Evolutionary conservation across 2,888 invertebrate genomes (phyloP).

Genomic region (Eupithecia exiguata): DNA sequence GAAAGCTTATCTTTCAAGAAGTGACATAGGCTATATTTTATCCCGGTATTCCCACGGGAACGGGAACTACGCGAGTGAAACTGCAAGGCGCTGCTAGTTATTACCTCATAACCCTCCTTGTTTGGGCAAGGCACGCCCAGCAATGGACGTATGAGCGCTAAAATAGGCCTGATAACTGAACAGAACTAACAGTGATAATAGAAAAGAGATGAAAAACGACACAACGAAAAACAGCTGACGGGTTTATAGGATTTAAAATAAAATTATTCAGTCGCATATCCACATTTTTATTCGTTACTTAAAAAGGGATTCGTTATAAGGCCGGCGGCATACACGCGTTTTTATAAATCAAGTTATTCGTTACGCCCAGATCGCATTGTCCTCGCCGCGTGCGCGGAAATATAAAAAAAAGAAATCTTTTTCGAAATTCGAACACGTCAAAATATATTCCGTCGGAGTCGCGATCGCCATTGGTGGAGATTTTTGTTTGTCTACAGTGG

Average conservation of each 20-base stretch:
- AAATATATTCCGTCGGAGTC: constrained; percentile 69
- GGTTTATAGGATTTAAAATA: neutral
- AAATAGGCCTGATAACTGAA: too few species aligned
- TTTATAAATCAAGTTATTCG: constrained; percentile 79
- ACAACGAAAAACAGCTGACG: too few species aligned
- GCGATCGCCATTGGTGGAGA: constrained; percentile 63
- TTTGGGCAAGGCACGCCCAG: too few species aligned
- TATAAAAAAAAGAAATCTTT: constrained; percentile 57
- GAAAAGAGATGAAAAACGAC: too few species aligned
- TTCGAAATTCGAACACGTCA: constrained; percentile 72
- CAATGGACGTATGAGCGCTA: too few species aligned
- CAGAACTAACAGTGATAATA: too few species aligned
- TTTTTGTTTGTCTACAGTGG: constrained; percentile 49
- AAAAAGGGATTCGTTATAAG: constrained; percentile 46
- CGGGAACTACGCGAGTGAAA: too few species aligned
- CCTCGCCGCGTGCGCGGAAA: constrained; percentile 65
- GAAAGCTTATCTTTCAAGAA: too few species aligned
- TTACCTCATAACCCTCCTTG: too few species aligned
- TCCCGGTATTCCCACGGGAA: too few species aligned
- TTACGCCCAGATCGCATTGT: constrained; percentile 76
- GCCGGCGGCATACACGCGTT: constrained; percentile 64
- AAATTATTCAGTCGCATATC: constrained; percentile 13
- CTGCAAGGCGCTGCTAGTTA: too few species aligned
- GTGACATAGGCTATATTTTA: too few species aligned
- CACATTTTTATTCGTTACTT: constrained; percentile 25